phyloP scores from a whole-genome alignment of 2,888 invertebrate genomes.

The Dynastes grantii region DNA sequence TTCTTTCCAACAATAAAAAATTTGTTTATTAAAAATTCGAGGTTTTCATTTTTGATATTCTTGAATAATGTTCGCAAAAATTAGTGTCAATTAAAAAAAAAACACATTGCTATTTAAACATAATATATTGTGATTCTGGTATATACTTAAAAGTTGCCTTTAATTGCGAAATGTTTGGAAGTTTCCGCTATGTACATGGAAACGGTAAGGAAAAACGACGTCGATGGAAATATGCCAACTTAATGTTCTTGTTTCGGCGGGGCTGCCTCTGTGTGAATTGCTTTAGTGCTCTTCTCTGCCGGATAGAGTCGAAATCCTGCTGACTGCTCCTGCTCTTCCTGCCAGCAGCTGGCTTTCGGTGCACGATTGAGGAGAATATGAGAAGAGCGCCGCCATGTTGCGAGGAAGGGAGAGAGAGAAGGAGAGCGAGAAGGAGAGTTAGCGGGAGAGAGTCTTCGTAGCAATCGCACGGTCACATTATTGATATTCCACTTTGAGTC shows the following conservation, averaged over 20 bases:
- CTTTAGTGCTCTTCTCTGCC: slow-evolving; percentile 39
- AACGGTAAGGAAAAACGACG: slow-evolving; percentile 8
- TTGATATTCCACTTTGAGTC: slow-evolving; percentile 70
- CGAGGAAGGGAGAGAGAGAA: slow-evolving; percentile 24
- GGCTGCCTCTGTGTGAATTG: slow-evolving; percentile 38
- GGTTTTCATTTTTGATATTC: too few species aligned
- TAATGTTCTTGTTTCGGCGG: slow-evolving; percentile 40
- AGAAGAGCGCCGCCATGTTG: slow-evolving; percentile 57
- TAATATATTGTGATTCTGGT: too few species aligned
- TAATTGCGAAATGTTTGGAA: slow-evolving; percentile 28
- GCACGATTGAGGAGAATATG: slow-evolving; percentile 48
- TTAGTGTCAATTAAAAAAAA: too few species aligned
- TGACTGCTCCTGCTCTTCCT: slow-evolving; percentile 45
- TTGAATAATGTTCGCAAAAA: too few species aligned
- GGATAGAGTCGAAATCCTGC: slow-evolving; percentile 48
- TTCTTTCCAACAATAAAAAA: too few species aligned
- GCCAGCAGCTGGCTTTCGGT: slow-evolving; percentile 30
- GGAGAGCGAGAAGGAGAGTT: slow-evolving; percentile 26
- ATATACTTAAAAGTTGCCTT: slow-evolving; percentile 2
- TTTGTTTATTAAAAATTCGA: too few species aligned
- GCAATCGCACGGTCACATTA: slow-evolving; percentile 69
- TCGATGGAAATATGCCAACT: slow-evolving; percentile 35
- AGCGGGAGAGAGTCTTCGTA: slow-evolving; percentile 63
- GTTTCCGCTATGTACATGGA: neutral
- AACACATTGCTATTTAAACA: too few species aligned